A percentile compares a stretch with the other conserved stretches of the same genome.
phyloP scores from a whole-genome alignment of 2,888 invertebrate genomes.

The Yponomeuta malinellus region DNA sequence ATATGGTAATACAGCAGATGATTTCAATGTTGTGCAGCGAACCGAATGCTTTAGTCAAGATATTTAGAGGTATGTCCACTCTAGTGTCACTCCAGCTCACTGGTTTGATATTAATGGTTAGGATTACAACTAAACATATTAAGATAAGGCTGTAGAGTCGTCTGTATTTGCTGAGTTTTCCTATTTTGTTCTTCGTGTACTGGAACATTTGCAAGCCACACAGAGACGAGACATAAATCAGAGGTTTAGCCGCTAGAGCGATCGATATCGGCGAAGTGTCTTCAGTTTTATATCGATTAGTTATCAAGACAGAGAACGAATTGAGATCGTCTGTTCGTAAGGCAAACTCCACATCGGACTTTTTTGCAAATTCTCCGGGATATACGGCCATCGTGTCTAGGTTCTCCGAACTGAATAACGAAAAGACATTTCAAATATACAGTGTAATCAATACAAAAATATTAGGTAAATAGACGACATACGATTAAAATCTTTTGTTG shows the following conservation, averaged over 20 bases:
- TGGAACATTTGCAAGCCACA: conserved; percentile 38
- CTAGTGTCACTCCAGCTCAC: conserved; percentile 35
- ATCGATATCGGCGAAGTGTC: background rate
- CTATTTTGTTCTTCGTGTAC: conserved; percentile 28
- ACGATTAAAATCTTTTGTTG: background rate
- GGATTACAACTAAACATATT: conserved; percentile 24
- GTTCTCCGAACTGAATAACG: background rate
- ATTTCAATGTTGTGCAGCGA: conserved; percentile 33
- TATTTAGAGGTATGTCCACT: conserved; percentile 41
- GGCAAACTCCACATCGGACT: background rate
- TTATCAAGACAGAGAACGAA: background rate
- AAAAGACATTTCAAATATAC: background rate
- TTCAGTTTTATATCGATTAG: background rate
- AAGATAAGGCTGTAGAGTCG: conserved; percentile 36
- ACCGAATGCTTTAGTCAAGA: conserved; percentile 38
- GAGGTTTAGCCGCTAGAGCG: background rate
- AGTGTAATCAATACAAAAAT: background rate
- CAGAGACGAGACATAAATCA: conserved; percentile 28
- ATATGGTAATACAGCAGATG: conserved; percentile 23
- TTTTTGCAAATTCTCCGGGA: background rate
- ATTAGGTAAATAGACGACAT: background rate
- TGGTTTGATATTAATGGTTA: conserved; percentile 29
- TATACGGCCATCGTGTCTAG: background rate
- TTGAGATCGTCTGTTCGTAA: background rate
- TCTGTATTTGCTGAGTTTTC: conserved; percentile 24